Base-by-base conservation (phyloP, 2,797 vertebrate genomes). In the Loriculus beryllinus region DNA sequence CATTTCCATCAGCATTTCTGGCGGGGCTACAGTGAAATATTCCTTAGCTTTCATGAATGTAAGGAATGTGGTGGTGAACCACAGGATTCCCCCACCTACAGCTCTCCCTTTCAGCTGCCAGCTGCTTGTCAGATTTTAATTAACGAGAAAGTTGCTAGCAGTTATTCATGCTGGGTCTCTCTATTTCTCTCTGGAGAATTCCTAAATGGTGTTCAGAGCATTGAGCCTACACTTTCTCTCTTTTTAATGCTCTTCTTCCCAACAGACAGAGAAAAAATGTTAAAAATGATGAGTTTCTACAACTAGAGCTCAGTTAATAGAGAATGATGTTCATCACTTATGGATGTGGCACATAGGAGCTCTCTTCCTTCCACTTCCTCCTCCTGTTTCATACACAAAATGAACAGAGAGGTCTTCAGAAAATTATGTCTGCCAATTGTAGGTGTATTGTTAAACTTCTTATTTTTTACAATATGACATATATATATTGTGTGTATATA, bases 81-180 rank as follows among this genome's bases (percentile, higher is more conserved):
- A 97, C 97, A 97, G 96, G 96, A 97, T 97, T 96, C 96, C 94
- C 96, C 97, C 96, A 97, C 97, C 97, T 97, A 97, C 96, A 97
- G 95, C 96, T 97, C 97, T 94, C 78, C 89, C 88, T 96, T 96
- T 97, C 95, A 97, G 96, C 95, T 96, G 96, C 97, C 96, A 97
- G 94, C 96, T 97, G 93, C 95, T 96, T 97, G 97, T 96, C 97
- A 97, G 95, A 95, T 95, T 97, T 96, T 97, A 97, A 97, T 97
- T 97, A 97, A 97, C 33, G 35, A 95, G 95, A 97, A 96, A 96
- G 94, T 96, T 93, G 91, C 95, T 96, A 96, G 93, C 93, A 96
- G 96, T 97, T 97, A 96, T 95, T 96, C 96, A 94, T 95, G 92
- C 94, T 82, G 92, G 59, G 93, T 96, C 86, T 92, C 85, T 94